Base-by-base conservation (phyloP, 1,140 invertebrate species). In the Tetraneura akinire region DNA sequence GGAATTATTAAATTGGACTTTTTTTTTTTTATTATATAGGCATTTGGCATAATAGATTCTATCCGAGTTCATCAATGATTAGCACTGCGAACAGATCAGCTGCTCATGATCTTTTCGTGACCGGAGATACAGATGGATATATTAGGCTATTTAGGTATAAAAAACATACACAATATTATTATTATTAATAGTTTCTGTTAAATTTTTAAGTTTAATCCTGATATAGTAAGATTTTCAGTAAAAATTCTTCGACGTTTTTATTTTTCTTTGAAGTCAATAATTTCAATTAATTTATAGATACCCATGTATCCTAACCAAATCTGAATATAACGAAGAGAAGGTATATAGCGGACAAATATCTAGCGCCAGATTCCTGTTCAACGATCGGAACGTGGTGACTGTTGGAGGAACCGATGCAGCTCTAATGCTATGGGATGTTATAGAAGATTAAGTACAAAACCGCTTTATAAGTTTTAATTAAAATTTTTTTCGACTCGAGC, bases 361-460 rank as follows among this genome's bases (percentile, higher is more conserved):
- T 10, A 90, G 90, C 71, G 92, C 92, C 1, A 89, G 93, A 64
- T 96, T 96, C 85, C 86, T 95, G 2, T 93, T 91, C 86, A 94
- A 94, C 83, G 94, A 97, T 85, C 90, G 93, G 49, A 93, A 93
- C 81, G 87, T 97, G 18, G 91, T 96, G 13, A 95, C 93, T 1
- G 92, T 94, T 9, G 95, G 96, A 26, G 95, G 95, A n/a, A 92
- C 91, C 82, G 96, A 98, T 85, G 95, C 94, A 68, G 91, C 94
- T 55, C 88, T 98, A 6, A 94, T 98, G 92, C 90, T 97, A 82
- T 98, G 95, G 96, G 92, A 94, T 85, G 86, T 96, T 80, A 90
- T 93, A 82, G 93, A 92, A 84, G 92, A 93, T 85, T 73, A 66
- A 57, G 42, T 62, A 45, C 29, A 60, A 62, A 60, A 62, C 42